These are phyloP conservation scores for Peromyscus aztecus DNA, from an alignment of 2,797 vertebrate genomes.

Conservation along the genomic window DNA sequence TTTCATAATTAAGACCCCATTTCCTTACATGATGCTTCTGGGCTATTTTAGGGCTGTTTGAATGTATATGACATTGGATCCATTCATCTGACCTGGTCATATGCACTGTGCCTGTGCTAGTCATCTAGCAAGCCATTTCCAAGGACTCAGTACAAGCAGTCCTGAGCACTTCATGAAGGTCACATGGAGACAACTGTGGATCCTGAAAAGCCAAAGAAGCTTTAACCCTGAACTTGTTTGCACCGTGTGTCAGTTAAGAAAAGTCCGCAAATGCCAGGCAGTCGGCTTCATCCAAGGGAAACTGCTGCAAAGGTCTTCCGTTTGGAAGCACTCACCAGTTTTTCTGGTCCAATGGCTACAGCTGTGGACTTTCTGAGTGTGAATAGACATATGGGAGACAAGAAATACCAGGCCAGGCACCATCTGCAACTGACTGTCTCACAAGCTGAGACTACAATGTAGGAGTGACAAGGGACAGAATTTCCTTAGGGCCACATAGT, in stretches of 20 bases:
- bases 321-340: slow-evolving; percentile 67
- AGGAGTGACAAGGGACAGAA: slow-evolving; percentile 72
- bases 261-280: slow-evolving; percentile 67
- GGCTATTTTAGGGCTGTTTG: background rate
- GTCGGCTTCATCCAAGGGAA: slow-evolving; percentile 65
- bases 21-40: slow-evolving; percentile 35
- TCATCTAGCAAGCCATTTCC: background rate
- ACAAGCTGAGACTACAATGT: slow-evolving; percentile 36
- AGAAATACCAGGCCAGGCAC: slow-evolving; percentile 72
- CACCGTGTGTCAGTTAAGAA: background rate
- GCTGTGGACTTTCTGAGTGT: slow-evolving; percentile 68
- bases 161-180: background rate
- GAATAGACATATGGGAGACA: slow-evolving; percentile 72
- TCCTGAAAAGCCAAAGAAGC: slow-evolving; percentile 41
- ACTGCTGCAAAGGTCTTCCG: slow-evolving; percentile 73
- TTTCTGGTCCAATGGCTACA: slow-evolving; percentile 73
- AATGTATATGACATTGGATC: background rate
- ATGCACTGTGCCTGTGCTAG: background rate
- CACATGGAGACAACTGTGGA: background rate
- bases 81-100: background rate
- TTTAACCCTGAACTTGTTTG: slow-evolving; percentile 55
- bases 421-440: slow-evolving; percentile 69
- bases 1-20: slow-evolving; percentile 48
- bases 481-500: slow-evolving; percentile 41
- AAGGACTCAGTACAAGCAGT: background rate